Base-by-base conservation (phyloP, 1,140 invertebrate species). In the Cherax quadricarinatus region DNA sequence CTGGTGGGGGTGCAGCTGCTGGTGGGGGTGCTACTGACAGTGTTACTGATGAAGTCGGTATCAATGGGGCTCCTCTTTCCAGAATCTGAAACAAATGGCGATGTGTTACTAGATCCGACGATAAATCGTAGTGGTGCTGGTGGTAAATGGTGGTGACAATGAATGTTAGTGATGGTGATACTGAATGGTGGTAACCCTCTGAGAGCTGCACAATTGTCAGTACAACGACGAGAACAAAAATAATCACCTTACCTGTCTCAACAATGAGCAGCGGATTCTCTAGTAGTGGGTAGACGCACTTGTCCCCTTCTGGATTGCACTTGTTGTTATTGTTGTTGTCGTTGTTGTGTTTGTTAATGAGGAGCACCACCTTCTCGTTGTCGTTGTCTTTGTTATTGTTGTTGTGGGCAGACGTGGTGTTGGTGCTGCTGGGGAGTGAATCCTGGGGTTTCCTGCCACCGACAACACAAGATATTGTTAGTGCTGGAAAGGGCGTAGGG, bases 251-350 rank as follows among this genome's bases (percentile, higher is more conserved):
- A 89, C 62, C 79, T 70, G 60, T 81, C 7, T 53, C 60, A 48
- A 83, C 62, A 24, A 83, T 82, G 6, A 82, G 62, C 5, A 48
- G 80, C 14, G 53, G 53, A 6, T 80, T 53, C 4, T 41, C 30
- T 9, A 62, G 21, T 18, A 62, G 53, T 9, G 62, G 51, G 48
- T 4, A 51, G 73, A 49, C 7, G 5, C 30, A 21, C 14, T 41
- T 62, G 30, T 49, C 80, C 53, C n/a, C 48, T n/a, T 24, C 30
- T 12, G 10, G 41, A 16, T n/a, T 30, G 48, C 24, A 51, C 4
- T 73, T 53, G 41, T 73, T 86, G 85, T 86, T 86, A 30, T 73
- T 86, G 66, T 73, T 21, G 3, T 86, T 86, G 62, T 86, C 75
- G 84, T 48, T 41, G 24, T 16, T 86, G 24, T n/a, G 21, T 16